Conservation (phyloP, 2,888 invertebrate species). For the Lumbricus terrestris region DNA sequence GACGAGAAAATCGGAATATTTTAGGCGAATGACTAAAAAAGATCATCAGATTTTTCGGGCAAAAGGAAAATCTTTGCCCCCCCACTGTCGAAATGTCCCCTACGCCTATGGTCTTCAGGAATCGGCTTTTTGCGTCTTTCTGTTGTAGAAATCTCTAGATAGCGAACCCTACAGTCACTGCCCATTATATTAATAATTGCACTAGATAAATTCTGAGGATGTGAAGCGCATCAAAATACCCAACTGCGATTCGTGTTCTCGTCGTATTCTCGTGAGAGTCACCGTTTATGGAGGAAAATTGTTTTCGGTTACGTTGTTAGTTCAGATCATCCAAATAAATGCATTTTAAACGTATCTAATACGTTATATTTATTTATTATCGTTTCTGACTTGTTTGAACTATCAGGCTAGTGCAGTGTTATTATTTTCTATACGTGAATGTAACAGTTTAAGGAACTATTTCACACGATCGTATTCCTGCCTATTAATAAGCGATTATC, state of each 20-base stretch:
- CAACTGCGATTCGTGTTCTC: background rate
- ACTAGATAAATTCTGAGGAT: background rate
- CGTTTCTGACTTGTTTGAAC: background rate
- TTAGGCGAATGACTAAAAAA: too few species aligned
- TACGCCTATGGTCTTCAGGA: too few species aligned
- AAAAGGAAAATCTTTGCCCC: too few species aligned
- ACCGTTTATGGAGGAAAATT: background rate
- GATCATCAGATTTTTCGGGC: too few species aligned
- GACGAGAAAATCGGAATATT: too few species aligned
- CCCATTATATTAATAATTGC: background rate
- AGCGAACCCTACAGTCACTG: too few species aligned
- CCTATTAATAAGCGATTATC: background rate
- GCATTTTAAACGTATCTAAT: background rate
- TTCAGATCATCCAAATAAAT: background rate
- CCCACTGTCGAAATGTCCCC: too few species aligned
- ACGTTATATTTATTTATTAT: background rate
- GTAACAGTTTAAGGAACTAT: background rate
- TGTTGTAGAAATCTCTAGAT: too few species aligned
- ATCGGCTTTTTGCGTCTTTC: too few species aligned
- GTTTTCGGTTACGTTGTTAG: background rate
- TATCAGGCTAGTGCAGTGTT: background rate
- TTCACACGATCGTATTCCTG: background rate
- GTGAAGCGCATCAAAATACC: too few species aligned
- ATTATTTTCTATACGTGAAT: background rate
- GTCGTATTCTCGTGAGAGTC: background rate